phyloP scores from a whole-genome alignment of 2,113 vertebrate species.

The Diadophis punctatus region DNA sequence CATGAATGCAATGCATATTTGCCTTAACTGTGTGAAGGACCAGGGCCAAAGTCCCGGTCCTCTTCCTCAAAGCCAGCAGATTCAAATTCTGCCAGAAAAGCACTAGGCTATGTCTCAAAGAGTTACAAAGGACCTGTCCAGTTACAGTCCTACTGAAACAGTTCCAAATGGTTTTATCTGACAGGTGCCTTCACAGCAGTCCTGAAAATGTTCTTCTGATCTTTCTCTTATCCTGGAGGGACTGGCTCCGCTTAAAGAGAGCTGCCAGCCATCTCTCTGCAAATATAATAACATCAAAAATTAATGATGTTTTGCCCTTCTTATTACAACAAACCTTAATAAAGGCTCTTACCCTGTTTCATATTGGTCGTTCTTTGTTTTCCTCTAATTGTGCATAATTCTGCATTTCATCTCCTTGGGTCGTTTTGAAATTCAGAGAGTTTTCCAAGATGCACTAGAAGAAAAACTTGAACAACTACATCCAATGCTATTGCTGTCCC shows the following conservation, averaged over 20 bases:
- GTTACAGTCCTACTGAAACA: not conserved
- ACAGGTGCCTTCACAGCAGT: not conserved
- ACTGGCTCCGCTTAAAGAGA: not conserved
- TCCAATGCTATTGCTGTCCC: not conserved
- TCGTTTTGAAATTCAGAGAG: not conserved
- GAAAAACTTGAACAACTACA: not conserved
- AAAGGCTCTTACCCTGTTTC: not conserved
- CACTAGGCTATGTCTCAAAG: not conserved
- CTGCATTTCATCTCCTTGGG: not conserved
- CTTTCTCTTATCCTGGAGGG: not conserved
- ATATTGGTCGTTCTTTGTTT: not conserved
- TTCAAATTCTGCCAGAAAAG: not conserved
- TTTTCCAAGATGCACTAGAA: not conserved
- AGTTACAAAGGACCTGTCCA: not conserved
- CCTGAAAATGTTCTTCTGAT: not conserved
- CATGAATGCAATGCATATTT: not conserved
- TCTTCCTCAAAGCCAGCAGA: not conserved
- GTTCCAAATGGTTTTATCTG: not conserved
- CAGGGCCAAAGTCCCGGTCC: not conserved
- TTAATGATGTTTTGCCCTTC: not conserved
- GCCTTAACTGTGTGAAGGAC: not conserved
- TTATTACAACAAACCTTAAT: not conserved
- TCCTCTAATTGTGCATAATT: not conserved
- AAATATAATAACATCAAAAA: not conserved
- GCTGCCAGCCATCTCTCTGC: not conserved